Evolutionary conservation across 2,113 vertebrate genomes (phyloP).

Genomic region (Orthonyx spaldingii): DNA sequence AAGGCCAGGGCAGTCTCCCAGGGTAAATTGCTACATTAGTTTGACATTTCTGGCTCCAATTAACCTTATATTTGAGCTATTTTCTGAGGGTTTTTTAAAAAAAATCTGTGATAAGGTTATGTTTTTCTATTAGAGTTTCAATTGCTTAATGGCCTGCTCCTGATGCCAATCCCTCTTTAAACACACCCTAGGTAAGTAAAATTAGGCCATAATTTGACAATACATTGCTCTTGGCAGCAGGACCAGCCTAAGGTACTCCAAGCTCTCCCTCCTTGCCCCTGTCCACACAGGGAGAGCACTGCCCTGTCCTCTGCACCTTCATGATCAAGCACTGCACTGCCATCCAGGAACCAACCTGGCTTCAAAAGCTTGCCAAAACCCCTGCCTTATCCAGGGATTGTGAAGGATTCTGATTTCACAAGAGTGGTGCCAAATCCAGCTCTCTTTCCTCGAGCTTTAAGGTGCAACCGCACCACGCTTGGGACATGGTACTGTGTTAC

Average conservation of each 20-base stretch:
- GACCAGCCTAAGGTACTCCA: neutral
- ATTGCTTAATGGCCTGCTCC: slow-evolving; percentile 55
- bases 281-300: neutral
- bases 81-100: slow-evolving; percentile 66
- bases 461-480: neutral
- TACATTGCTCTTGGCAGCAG: neutral
- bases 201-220: neutral
- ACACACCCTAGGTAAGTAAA: neutral
- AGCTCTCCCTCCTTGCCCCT: neutral
- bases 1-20: slow-evolving; percentile 82
- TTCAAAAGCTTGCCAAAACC: neutral
- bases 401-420: neutral
- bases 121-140: slow-evolving; percentile 64
- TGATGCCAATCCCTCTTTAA: slow-evolving; percentile 30
- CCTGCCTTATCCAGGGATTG: neutral
- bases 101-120: slow-evolving; percentile 75
- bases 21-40: slow-evolving; percentile 84
- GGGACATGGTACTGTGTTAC: too few relatives aligned
- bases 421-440: neutral
- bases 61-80: slow-evolving; percentile 86
- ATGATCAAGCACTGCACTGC: neutral
- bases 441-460: neutral
- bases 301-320: neutral
- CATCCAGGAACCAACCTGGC: neutral
- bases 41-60: slow-evolving; percentile 88